Conservation (phyloP, 2,113 vertebrate species). For the Bagarius yarrelli region DNA sequence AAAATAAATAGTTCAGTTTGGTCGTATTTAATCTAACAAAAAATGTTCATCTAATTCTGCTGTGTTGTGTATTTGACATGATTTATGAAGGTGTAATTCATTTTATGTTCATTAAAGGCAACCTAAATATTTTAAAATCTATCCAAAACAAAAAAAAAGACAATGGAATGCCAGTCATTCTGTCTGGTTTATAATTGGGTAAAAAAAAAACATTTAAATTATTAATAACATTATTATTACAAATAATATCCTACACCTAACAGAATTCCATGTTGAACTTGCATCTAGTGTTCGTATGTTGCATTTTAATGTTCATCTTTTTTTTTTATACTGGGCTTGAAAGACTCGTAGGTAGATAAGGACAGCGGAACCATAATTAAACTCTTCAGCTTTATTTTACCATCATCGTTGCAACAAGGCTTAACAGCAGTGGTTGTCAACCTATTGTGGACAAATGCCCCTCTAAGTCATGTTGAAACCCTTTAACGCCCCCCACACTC, state of each 20-base stretch:
- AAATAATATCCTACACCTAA: not conserved
- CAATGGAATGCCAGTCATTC: constrained; percentile 37
- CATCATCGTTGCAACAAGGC: not conserved
- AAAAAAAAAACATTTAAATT: not conserved
- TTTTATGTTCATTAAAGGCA: not conserved
- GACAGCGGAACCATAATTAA: not conserved
- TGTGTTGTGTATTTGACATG: not conserved
- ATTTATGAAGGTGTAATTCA: constrained; percentile 16
- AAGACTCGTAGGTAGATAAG: constrained; percentile 14
- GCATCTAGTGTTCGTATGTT: constrained; percentile 48
- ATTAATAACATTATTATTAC: not conserved
- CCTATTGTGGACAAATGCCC: too few relatives aligned
- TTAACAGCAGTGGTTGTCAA: too few relatives aligned
- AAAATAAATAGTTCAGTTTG: constrained; percentile 47
- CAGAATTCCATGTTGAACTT: not conserved
- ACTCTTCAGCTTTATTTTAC: not conserved
- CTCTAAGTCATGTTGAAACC: too few relatives aligned
- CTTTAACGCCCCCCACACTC: too few relatives aligned
- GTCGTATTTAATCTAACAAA: constrained; percentile 42
- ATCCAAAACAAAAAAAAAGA: not conserved
- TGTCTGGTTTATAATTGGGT: constrained; percentile 53
- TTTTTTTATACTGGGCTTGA: not conserved
- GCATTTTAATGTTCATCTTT: not conserved
- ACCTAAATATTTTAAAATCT: constrained; percentile 15
- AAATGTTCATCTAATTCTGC: not conserved